phyloP scores from a whole-genome alignment of 1,140 invertebrate species.

The Sogatella furcifera region DNA sequence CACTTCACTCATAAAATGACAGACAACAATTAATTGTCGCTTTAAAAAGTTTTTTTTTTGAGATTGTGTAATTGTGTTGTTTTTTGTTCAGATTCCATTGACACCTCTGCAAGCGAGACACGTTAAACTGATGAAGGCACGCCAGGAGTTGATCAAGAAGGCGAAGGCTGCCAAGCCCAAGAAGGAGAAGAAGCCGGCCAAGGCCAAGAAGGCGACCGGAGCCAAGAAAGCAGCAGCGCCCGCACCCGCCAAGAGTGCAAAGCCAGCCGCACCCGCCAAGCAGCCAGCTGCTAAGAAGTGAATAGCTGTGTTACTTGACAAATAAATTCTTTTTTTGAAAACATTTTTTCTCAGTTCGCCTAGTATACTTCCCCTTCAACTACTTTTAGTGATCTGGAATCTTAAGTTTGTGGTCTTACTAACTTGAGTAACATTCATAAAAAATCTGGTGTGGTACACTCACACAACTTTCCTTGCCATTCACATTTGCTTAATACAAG shows the following conservation, averaged over 20 bases:
- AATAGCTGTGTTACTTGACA: not conserved
- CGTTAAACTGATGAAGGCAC: slow-evolving; percentile 37
- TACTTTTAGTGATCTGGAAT: no score
- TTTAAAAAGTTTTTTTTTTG: no score
- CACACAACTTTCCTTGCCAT: no score
- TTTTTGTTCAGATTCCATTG: slow-evolving; percentile 37
- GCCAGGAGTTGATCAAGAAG: slow-evolving; percentile 40
- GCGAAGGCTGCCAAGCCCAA: slow-evolving; percentile 39
- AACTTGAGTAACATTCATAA: no score
- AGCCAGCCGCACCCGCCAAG: not conserved
- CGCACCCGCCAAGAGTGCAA: not conserved
- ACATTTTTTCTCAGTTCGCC: no score
- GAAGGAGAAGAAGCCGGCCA: slow-evolving; percentile 35
- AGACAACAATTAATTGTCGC: no score
- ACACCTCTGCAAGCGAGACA: slow-evolving; percentile 38
- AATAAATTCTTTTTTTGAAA: slow-evolving; percentile 1
- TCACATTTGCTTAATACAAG: no score
- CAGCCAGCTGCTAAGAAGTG: slow-evolving; percentile 10
- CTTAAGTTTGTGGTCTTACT: no score
- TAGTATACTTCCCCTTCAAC: no score
- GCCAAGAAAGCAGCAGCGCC: slow-evolving; percentile 1
- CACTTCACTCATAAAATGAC: no score
- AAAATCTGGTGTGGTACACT: no score
- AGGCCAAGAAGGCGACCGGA: slow-evolving; percentile 21
- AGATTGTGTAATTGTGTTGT: not conserved